Base-by-base conservation (phyloP, 2,797 vertebrate species). In the Arremon aurantiirostris region DNA sequence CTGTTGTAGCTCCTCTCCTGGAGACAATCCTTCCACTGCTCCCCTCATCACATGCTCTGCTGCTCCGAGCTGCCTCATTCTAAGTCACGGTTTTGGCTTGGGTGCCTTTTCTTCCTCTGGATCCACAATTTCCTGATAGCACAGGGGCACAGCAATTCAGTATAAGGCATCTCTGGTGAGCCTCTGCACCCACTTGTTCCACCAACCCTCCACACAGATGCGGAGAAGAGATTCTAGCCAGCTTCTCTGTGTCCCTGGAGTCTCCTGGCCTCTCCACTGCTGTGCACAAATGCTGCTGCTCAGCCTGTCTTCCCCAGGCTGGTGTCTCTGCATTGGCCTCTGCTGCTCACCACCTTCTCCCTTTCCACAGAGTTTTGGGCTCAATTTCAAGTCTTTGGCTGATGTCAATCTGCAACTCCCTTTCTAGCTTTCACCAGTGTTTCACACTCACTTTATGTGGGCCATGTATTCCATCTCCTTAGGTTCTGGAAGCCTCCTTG, bases 351-450 rank as follows among this genome's bases (percentile, higher is more conserved):
- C 24, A 14, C 28, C 22, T 55, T 66, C 46, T 75, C 46, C 59
- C 63, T 78, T 69, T 76, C 65, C 89, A 78, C 35, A 69, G 61
- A 78, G 37, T 26, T 86, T 81, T 93, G 94, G 95, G 89, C 89
- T 72, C 81, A 44, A 0, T 28, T 78, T 86, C 94, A 93, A 88
- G 52, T 56, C 68, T 34, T 91, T 92, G 75, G 83, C 59, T 95
- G 78, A 92, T 93, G 71, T 90, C 81, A 95, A 70, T 80, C 87
- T 87, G 65, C 59, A 88, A 49, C 39, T 92, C 77, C 73, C 80
- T 95, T 91, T 82, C 94, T 82, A 90, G 66, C 44, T 91, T 88
- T 83, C 87, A 93, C 66, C 65, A 95, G 55, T 76, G 65, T 72
- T 92, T 96, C 91, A 92, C 76, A 55, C 65, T 86, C 41, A 1